Evolutionary conservation across 1,140 invertebrate genomes (phyloP), one percentile per base, ranked within the genome.

Genomic region (Drosophila mojavensis): DNA sequence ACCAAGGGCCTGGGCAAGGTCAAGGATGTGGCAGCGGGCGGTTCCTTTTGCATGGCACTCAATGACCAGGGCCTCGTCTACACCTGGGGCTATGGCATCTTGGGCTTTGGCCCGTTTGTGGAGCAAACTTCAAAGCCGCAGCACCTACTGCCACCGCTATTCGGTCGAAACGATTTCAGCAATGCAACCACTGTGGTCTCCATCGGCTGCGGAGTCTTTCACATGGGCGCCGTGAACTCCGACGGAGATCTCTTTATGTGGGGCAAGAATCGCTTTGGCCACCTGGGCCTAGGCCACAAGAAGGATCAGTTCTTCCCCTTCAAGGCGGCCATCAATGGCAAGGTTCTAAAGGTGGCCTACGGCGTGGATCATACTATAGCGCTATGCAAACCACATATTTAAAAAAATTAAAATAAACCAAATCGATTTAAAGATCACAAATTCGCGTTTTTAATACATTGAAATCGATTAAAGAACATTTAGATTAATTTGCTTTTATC

Each of bases 81-180:
- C 93, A 95, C 96, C 1, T 99, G 98, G 98, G 98, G 98, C 9
- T 98, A 95, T 92, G 98, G 98, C 51, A 94, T 98, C 75, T 93
- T 99, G 47, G 98, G 98, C 0, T 94, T 96, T 48, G 98, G 98
- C 0, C 98, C 98, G 1, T 93, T 95, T 79, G 95, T 97, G 0
- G 93, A 95, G 63, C 94, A 94, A 65, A 92, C 95, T 5, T 75
- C 90, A 5, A 92, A 92, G 73, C 98, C 98, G 1, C 94, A 95
- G 51, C 88, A 94, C 70, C 95, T 99, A 50, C 96, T 98, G 7
- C 86, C 94, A 7, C 94, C 95, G 1, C 92, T 99, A 15, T 98
- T 99, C 93, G 98, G 98, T 0, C 90, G 93, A 24, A 98, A 97
- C 92, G 95, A 96, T 76, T 97, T 98, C 68, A 95, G 96, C 75